Evolutionary conservation across 2,888 invertebrate genomes (phyloP).

Genomic region (Automeris io): DNA sequence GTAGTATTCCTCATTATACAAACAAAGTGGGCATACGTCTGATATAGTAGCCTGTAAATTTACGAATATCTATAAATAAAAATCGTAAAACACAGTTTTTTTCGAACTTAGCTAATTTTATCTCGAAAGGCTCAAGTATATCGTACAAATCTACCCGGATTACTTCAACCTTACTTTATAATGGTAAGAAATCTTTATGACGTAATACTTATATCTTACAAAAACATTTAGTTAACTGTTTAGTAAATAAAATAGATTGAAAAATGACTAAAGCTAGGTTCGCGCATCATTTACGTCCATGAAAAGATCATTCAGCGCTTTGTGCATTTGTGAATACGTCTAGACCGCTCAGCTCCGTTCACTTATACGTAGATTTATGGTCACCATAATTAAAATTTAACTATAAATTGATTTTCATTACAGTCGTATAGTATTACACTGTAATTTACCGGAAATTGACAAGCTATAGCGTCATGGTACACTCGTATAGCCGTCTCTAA

Average conservation of each 20-base stretch:
- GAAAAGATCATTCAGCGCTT: slow-evolving; percentile 46
- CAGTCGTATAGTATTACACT: neutral
- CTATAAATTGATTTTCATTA: slow-evolving; percentile 3
- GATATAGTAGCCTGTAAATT: slow-evolving; percentile 19
- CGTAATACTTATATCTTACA: no score
- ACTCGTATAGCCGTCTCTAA: no score
- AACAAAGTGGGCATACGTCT: slow-evolving; percentile 43
- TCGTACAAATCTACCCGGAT: no score
- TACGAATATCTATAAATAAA: no score
- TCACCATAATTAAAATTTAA: neutral
- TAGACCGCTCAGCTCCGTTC: neutral
- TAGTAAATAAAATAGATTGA: slow-evolving; percentile 46
- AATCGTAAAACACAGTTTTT: no score
- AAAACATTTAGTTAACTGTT: no score
- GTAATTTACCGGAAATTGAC: neutral
- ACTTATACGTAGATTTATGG: neutral
- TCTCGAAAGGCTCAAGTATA: no score
- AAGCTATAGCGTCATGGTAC: no score
- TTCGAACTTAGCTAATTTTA: no score
- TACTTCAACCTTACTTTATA: no score
- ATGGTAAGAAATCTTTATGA: no score
- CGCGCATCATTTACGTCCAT: slow-evolving; percentile 51
- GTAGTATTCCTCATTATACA: slow-evolving; percentile 36
- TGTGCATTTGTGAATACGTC: slow-evolving; percentile 8
- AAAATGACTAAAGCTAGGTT: slow-evolving; percentile 48